A percentile compares a stretch with the other conserved stretches of the same genome.
Evolutionary conservation across 2,797 vertebrate species (phyloP).

Genomic region (Rhincodon typus): DNA sequence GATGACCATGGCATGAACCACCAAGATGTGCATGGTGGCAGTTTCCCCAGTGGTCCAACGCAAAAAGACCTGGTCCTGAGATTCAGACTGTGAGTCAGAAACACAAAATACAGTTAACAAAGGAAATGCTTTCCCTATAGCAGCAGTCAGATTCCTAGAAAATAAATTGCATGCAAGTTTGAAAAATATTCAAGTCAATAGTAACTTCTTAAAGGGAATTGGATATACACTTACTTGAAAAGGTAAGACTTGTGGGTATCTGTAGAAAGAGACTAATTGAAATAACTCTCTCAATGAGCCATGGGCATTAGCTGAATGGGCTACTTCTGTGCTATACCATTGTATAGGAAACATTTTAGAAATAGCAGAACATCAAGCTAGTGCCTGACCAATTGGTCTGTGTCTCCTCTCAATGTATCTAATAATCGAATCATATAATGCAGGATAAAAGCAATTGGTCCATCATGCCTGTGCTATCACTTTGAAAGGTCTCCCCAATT

Average conservation of each 20-base stretch:
- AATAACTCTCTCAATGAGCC: background rate
- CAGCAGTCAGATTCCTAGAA: background rate
- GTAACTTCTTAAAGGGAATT: background rate
- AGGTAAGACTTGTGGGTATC: background rate
- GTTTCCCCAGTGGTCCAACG: constrained; percentile 94
- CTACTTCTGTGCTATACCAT: background rate
- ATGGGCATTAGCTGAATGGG: background rate
- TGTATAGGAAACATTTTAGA: background rate
- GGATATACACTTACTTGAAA: background rate
- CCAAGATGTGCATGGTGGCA: constrained; percentile 95
- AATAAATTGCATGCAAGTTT: background rate
- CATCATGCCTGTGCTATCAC: background rate
- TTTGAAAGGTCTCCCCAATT: background rate
- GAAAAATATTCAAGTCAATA: background rate
- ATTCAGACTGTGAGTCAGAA: constrained; percentile 71
- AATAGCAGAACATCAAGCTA: background rate
- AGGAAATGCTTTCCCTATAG: background rate
- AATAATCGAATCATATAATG: background rate
- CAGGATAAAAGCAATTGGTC: background rate
- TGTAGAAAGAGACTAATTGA: background rate
- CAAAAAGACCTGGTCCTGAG: constrained; percentile 95
- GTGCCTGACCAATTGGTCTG: background rate
- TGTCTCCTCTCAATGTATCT: background rate
- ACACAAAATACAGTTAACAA: background rate
- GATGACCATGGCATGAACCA: constrained; percentile 98